Percentiles rank a stretch among this genome's conserved stretches.
Evolutionary conservation across 2,888 invertebrate genomes (phyloP).

Genomic region (Lycocerus yunnanus): DNA sequence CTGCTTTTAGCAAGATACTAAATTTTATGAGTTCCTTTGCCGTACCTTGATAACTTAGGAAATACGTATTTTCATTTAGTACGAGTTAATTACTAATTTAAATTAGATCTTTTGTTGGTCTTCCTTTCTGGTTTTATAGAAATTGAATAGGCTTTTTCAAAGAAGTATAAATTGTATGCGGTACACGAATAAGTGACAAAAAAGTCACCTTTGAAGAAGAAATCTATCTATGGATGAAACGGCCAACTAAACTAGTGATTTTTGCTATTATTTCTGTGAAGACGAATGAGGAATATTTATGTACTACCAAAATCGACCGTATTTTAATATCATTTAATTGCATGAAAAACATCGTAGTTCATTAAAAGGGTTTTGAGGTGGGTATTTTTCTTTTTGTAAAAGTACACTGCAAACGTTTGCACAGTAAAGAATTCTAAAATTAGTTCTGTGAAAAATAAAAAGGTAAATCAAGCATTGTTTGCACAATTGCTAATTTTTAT

Average conservation of each 20-base stretch:
- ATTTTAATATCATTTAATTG: background rate
- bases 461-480: background rate
- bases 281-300: no score
- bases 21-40: background rate
- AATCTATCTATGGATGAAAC: background rate
- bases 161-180: background rate
- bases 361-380: background rate
- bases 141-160: background rate
- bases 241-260: no score
- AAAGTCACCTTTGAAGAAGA: background rate
- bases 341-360: background rate
- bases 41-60: background rate
- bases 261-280: no score
- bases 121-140: background rate
- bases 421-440: background rate
- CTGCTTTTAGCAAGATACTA: background rate
- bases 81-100: background rate
- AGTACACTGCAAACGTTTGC: background rate
- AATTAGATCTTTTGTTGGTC: background rate
- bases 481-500: background rate
- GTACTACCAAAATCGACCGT: no score
- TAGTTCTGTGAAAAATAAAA: background rate
- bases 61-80: background rate
- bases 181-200: background rate
- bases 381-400: background rate